phyloP scores from a whole-genome alignment of 2,888 invertebrate species.

The Drosophila mimetica region DNA sequence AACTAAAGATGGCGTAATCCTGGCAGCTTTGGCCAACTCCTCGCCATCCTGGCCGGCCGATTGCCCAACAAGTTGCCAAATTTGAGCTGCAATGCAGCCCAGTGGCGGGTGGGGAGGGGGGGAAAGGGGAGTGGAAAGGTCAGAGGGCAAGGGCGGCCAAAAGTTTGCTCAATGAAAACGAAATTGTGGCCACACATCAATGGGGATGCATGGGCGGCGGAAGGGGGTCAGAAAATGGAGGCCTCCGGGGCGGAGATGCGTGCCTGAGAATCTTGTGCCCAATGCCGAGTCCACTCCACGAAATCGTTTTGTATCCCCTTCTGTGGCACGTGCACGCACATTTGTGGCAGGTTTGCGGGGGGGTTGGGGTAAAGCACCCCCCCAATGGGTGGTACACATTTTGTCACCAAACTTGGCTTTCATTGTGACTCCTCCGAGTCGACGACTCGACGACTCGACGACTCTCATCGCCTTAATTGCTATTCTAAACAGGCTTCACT shows the following conservation, averaged over 20 bases:
- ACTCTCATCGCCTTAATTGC: slow-evolving; percentile 65
- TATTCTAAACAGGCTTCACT: slow-evolving; percentile 75
- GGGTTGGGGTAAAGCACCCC: no score
- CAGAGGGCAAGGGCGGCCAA: slow-evolving; percentile 1
- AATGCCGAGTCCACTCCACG: neutral
- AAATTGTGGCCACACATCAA: slow-evolving; percentile 51
- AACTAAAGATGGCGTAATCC: neutral
- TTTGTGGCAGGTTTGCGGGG: slow-evolving; percentile 5
- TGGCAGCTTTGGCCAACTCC: neutral
- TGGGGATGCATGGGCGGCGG: slow-evolving; percentile 1
- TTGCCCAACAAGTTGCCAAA: slow-evolving; percentile 10
- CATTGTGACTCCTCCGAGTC: slow-evolving; percentile 19
- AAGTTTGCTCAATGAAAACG: slow-evolving; percentile 46
- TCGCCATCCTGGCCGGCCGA: neutral
- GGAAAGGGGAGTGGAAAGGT: neutral
- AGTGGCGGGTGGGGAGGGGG: no score
- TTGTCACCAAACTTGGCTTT: slow-evolving; percentile 29
- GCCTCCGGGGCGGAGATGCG: slow-evolving; percentile 20
- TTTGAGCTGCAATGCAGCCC: neutral
- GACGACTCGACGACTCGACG: slow-evolving; percentile 14
- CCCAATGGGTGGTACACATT: neutral
- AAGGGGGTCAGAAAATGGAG: neutral
- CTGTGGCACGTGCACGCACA: slow-evolving; percentile 48
- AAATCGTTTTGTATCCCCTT: slow-evolving; percentile 5
- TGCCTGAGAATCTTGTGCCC: slow-evolving; percentile 21